These are phyloP conservation scores for Eremophila alpestris DNA, from an alignment of 2,797 vertebrate species.

Conservation along the genomic window DNA sequence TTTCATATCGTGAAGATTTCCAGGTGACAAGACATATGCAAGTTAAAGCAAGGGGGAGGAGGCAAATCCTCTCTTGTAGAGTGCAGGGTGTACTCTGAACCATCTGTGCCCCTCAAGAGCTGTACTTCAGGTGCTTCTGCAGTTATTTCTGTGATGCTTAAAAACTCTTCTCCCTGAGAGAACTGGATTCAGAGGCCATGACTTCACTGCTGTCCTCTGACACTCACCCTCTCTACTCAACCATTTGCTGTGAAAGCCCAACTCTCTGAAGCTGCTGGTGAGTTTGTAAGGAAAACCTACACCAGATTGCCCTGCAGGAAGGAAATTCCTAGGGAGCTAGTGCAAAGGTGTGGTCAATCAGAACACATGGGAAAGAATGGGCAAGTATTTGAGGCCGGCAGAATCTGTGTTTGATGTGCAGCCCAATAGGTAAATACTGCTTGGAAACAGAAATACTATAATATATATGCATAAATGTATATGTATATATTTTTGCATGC, in stretches of 20 bases:
- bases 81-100: not conserved
- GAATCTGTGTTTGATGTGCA: not conserved
- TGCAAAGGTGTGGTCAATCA: not conserved
- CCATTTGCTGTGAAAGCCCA: not conserved
- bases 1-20: not conserved
- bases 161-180: not conserved
- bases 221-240: fast-evolving
- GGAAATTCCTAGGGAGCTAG: not conserved
- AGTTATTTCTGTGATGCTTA: not conserved
- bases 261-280: not conserved
- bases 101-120: not conserved
- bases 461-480: not conserved
- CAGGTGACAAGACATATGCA: not conserved
- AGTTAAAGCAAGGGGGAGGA: not conserved
- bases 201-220: not conserved
- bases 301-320: not conserved
- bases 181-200: not conserved
- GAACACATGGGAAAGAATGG: not conserved
- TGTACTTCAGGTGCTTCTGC: not conserved
- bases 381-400: not conserved
- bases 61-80: not conserved
- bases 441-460: not conserved
- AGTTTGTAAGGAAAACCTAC: not conserved
- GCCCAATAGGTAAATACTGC: not conserved
- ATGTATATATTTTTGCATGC: not conserved